Evolutionary conservation across 2,797 vertebrate species (phyloP).

Genomic region (Sebastes elongatus): DNA sequence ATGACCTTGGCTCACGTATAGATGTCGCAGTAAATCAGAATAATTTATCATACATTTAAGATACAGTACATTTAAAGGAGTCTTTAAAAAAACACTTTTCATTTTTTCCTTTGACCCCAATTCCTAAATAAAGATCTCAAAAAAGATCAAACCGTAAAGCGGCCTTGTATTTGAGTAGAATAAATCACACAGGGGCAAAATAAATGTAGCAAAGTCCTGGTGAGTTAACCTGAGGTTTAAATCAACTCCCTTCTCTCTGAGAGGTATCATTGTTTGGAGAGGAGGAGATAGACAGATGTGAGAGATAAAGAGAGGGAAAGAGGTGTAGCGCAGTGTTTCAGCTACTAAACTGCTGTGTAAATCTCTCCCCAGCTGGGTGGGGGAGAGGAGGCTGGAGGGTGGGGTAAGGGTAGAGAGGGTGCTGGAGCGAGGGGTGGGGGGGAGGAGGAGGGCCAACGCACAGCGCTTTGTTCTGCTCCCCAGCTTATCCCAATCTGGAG

Average conservation of each 20-base stretch:
- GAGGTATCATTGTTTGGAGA: conserved; percentile 57
- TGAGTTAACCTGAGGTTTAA: conserved; percentile 69
- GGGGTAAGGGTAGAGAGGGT: conserved; percentile 50
- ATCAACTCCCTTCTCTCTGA: conserved; percentile 59
- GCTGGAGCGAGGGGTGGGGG: conserved; percentile 19
- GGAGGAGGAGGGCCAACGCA: conserved; percentile 43
- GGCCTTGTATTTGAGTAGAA: conserved; percentile 19
- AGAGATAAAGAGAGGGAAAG: conserved; percentile 36
- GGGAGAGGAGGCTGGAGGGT: conserved; percentile 64
- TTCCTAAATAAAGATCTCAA: conserved; percentile 47
- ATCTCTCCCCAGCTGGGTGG: conserved; percentile 88
- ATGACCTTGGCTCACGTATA: background rate
- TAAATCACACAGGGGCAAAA: conserved; percentile 55
- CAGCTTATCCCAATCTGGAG: conserved; percentile 87
- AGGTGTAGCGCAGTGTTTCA: conserved; percentile 75
- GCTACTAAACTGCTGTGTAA: conserved; percentile 89
- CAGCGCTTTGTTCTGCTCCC: conserved; percentile 90
- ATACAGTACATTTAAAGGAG: background rate
- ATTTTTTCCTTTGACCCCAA: background rate
- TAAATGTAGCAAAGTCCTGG: conserved; percentile 48
- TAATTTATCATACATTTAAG: conserved; percentile 9
- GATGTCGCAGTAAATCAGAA: conserved; percentile 1
- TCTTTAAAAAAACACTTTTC: background rate
- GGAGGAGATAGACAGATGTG: conserved; percentile 53
- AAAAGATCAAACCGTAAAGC: conserved; percentile 19